Base-by-base conservation (phyloP, 2,888 invertebrate genomes). In the Cryptus armator region DNA sequence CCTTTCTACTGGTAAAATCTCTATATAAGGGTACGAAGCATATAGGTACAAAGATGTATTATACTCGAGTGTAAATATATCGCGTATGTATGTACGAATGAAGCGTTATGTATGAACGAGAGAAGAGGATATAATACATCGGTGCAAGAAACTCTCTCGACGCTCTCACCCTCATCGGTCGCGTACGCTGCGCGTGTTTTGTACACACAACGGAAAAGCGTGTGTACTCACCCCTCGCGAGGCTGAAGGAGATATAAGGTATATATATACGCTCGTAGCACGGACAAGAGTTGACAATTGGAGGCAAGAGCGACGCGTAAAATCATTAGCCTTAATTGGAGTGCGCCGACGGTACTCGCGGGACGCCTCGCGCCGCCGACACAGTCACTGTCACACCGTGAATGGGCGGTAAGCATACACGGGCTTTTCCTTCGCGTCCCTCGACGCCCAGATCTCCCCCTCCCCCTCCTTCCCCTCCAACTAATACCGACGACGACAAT, bases 281-380 rank as follows among this genome's bases (percentile, higher is more conserved):
- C 67, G 79, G 71, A 76, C 82, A 76, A 85, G 82, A 85, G 82
- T 83, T 64, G 85, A 85, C 82, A 85, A 85, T 85, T 82, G 85
- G 72, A 85, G 85, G 81, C 79, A 85, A 85, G 82, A 82, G 82
- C 80, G 88, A 87, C 88, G 90, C 90, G 90, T 90, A 90, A 90
- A 90, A 90, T 90, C 90, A 90, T 90, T 90, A 90, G 90, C 90
- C 90, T 89, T 90, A 90, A 90, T 90, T 90, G 90, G 90, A 90
- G 90, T 89, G 90, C 89, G 88, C 89, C 88, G 87, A 81, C 74
- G 74, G 77, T 81, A 48, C 84, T 85, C 85, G 79, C 82, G 85
- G 85, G 85, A 85, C 75, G 76, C 75, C 44, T 67, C 81, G 48
- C 70, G 43, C 70, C 62, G 14, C 24, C 79, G 32, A 53, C 79